Evolutionary conservation across 2,888 invertebrate species (phyloP).

Genomic region (Petrophora chlorosata): DNA sequence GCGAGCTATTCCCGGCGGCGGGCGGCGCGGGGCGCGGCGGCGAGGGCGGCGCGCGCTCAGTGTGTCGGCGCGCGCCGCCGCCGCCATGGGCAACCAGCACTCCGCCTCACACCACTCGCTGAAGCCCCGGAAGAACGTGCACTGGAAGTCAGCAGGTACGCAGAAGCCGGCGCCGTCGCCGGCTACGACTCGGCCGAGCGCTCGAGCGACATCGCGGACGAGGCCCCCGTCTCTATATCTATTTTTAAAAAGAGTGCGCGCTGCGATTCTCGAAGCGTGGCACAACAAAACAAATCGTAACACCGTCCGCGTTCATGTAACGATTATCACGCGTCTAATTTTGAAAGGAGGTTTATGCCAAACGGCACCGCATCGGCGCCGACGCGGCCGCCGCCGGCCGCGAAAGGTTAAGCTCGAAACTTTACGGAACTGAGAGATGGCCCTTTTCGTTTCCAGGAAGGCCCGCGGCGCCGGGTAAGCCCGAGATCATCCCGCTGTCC

Average conservation of each 20-base stretch:
- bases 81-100: slow-evolving; percentile 82
- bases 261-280: slow-evolving; percentile 75
- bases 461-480: slow-evolving; percentile 92
- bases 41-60: slow-evolving; percentile 61
- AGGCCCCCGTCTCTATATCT: slow-evolving; percentile 61
- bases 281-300: slow-evolving; percentile 83
- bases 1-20: slow-evolving; percentile 71
- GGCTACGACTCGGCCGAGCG: slow-evolving; percentile 8
- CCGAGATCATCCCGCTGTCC: slow-evolving; percentile 88
- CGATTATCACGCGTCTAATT: slow-evolving; percentile 77
- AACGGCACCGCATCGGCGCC: slow-evolving; percentile 50
- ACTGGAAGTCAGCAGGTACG: slow-evolving; percentile 94
- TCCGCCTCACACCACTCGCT: slow-evolving; percentile 73
- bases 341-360: slow-evolving; percentile 74
- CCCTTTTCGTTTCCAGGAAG: slow-evolving; percentile 84
- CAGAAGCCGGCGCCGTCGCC: slow-evolving; percentile 20
- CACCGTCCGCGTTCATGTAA: slow-evolving; percentile 75
- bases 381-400: slow-evolving; percentile 36
- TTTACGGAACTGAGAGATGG: slow-evolving; percentile 31
- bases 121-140: slow-evolving; percentile 89
- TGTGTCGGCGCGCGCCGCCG: slow-evolving; percentile 79
- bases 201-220: slow-evolving; percentile 15
- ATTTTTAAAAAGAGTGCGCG: slow-evolving; percentile 77
- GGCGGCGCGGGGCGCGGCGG: slow-evolving; percentile 49
- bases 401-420: slow-evolving; percentile 44